Conservation (phyloP, 2,888 invertebrate species). For the Ecliptopera silaceata region DNA sequence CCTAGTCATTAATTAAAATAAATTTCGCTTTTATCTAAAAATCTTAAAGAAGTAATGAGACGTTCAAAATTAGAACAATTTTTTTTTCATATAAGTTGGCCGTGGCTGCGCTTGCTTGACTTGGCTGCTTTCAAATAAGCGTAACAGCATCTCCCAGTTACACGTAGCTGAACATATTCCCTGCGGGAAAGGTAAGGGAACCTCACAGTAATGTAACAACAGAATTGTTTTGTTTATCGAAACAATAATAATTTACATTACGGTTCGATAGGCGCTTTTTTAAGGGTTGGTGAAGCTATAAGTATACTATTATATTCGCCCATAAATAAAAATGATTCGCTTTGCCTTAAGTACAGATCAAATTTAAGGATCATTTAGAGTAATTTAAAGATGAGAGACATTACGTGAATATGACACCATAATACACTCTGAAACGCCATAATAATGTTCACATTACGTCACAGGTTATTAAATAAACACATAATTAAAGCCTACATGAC, state of each 20-base stretch:
- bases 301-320: neutral
- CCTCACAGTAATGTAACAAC: neutral
- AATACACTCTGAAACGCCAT: neutral
- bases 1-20: too few relatives aligned
- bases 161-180: neutral
- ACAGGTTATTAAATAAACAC: constrained; percentile 10
- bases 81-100: too few relatives aligned
- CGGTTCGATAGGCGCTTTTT: neutral
- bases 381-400: neutral
- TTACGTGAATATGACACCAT: neutral
- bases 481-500: constrained; percentile 6
- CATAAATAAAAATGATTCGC: too few relatives aligned
- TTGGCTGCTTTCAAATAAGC: too few relatives aligned
- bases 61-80: too few relatives aligned
- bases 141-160: too few relatives aligned
- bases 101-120: too few relatives aligned
- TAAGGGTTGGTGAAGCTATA: neutral
- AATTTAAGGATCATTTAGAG: neutral
- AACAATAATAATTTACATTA: constrained; percentile 3
- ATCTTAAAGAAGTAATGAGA: too few relatives aligned
- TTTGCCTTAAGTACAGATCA: too few relatives aligned
- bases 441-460: neutral
- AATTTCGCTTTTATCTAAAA: too few relatives aligned
- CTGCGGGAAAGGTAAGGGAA: neutral
- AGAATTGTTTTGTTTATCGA: constrained; percentile 10